Base-by-base conservation (phyloP, 2,113 vertebrate species). In the Pipa parva region DNA sequence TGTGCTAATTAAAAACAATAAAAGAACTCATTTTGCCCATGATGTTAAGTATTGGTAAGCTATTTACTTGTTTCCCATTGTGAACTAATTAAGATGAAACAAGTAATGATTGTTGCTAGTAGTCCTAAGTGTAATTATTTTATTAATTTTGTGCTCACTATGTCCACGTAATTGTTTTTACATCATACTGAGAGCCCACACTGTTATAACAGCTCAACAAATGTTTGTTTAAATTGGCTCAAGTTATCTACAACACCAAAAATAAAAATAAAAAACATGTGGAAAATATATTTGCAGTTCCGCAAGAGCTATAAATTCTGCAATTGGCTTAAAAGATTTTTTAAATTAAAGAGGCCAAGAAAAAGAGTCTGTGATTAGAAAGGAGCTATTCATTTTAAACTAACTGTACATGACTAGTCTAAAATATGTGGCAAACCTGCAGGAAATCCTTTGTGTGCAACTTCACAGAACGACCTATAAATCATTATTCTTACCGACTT, bases 361-460 rank as follows among this genome's bases (percentile, higher is more conserved):
- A 74, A 72, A 74, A 84, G 76, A 81, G 78, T 69, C 59, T 70
- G 63, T 64, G 77, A 86, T 84, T 78, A 81, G 84, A 86, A 88
- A 55, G 39, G 68, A 84, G 74, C 71, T 78, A 84, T 83, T 88
- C 80, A 77, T 82, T 88, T 84, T 84, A 84, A 87, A 85, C 76
- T 86, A 81, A 85, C 83, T 84, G 78, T 79, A 77, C 77, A 24
- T 84, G 85, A 85, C 79, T 83, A 59, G 39, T 77, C 77, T 81
- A 78, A 80, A 31, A 37, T 85, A 78, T 80, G 74, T 79, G 77
- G 77, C 73, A 80, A 84, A 81, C 78, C 86, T 83, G 83, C 78
- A 86, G 79, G 84, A 85, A 79, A 81, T 83, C 51, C 75, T 78
- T 78, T 76, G 77, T 79, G 83, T 77, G 84, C 87, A 81, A 78